Base-by-base conservation (phyloP, 2,888 invertebrate genomes). In the Agriopis aurantiaria region DNA sequence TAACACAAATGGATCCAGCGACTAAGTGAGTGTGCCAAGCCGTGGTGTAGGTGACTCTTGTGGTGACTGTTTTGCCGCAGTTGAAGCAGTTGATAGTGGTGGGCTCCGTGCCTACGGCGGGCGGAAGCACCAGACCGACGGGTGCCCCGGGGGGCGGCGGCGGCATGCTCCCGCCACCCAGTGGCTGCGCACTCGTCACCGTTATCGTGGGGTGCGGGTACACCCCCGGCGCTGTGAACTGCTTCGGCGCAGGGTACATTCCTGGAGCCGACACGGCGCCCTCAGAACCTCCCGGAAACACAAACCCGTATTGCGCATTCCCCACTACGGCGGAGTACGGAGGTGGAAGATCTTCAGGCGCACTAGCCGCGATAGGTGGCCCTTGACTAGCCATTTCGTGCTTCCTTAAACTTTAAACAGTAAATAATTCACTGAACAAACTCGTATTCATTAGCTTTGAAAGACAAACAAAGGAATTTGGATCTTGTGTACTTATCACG, bases 21-120 rank as follows among this genome's bases (percentile, higher is more conserved):
- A 93, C 91, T 75, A 94, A 82, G 79, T 94, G 94, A 67, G 94
- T 94, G 73, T 93, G 94, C 94, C 93, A 94, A 52, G 93, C 92
- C 11, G 94, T 93, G 51, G 92, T 91, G 75, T 93, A 93, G 61
- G 85, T 88, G n/a, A 94, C 94, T 85, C 91, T 88, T 43, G 94
- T 93, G 55, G 93, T 93, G 41, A 93, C 92, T 43, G 92, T 86
- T 85, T 93, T 93, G 23, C 88, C 88, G 74, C 94, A 94, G 75
- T 92, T 93, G 75, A 88, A 92, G 77, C 94, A 94, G 53, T 89
- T 92, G 12, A 93, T 85, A 57, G 93, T 93, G 0, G 93, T 90
- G 8, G 94, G 94, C 68, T 93, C 91, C 14, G 88, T 92, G 68
- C 93, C 94, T 8, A 94, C 93, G 3, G 88, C 89, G 8, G 88